Evolutionary conservation across 2,888 invertebrate species (phyloP), one percentile per base, ranked within the genome.

Genomic region (Adelognathus sp.): DNA sequence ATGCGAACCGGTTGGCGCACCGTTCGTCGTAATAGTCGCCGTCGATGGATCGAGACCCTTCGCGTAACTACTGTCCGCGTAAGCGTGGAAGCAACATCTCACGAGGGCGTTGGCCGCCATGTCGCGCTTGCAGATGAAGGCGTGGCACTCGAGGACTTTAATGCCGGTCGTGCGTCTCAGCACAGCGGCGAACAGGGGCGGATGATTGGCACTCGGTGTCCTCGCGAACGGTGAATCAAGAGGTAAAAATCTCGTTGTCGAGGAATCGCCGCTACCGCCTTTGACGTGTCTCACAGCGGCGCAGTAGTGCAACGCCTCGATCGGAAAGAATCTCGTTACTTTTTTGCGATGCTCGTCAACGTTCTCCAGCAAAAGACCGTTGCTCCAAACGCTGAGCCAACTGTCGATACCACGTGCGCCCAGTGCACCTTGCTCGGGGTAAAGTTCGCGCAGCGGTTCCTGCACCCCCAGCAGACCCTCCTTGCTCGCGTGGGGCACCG

Each of bases 131-230:
- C 98, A 98, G 88, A 99, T 98, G 92, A 99, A 99, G 81, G 98
- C 98, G 93, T 99, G 99, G 93, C 99, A 99, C 93, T 99, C 99
- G 81, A 99, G 94, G 72, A 98, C 98, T 92, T 99, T 99, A 86
- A 99, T 98, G 67, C 99, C 99, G 61, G 97, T 96, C 56, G 98
- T 99, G 83, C 99, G 94, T 60, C 99, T 94, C 85, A 99, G 93
- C 80, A 99, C 99, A 86, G 98, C 98, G 46, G 99, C 98, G 92
- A 99, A 98, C 80, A 99, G 94, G 29, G 99, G 98, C 73, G 99
- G 99, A 91, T 99, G 99, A 82, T 96, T 95, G 71, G 97, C 96
- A 84, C 98, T 97, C 21, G 98, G 97, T 83, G 98, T 95, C 73
- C 98, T 95, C 6, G 98, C 98, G 92, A 98, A 98, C 58, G 98